Percentiles rank a stretch among this genome's conserved stretches.
These are phyloP conservation scores for Isotomurus palustris DNA, from an alignment of 2,888 invertebrate genomes.

Conservation along the genomic window DNA sequence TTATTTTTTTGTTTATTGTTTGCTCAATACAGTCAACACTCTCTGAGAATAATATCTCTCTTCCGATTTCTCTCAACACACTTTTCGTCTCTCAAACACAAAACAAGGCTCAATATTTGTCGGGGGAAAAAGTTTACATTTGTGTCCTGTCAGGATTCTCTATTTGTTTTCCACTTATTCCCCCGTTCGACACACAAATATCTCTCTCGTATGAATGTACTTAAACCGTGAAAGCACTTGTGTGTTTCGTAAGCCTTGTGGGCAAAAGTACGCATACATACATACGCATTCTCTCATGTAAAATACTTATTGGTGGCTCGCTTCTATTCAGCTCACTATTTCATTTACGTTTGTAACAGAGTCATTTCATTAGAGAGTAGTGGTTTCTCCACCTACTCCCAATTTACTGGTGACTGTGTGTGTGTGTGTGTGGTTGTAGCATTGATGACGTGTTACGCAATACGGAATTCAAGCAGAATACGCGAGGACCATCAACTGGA, in stretches of 20 bases:
- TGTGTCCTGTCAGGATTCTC: slow-evolving; percentile 12
- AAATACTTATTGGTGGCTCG: too few species aligned
- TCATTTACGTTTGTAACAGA: too few species aligned
- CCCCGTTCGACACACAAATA: background rate
- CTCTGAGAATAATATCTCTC: slow-evolving; percentile 7
- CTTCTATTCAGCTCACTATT: too few species aligned
- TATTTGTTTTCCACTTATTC: slow-evolving; percentile 15
- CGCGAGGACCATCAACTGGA: too few species aligned
- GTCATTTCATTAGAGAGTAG: too few species aligned
- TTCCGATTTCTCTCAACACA: background rate
- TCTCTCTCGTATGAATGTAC: too few species aligned
- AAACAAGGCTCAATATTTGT: slow-evolving; percentile 10
- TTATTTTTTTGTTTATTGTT: slow-evolving; percentile 17
- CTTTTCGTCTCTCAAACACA: background rate
- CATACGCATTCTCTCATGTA: background rate
- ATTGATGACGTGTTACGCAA: too few species aligned
- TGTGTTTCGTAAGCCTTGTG: background rate
- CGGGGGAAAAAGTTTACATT: slow-evolving; percentile 12
- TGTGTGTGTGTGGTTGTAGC: too few species aligned
- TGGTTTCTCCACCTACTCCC: too few species aligned
- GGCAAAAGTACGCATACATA: background rate
- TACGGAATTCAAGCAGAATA: too few species aligned
- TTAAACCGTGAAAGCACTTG: background rate
- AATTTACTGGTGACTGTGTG: too few species aligned
- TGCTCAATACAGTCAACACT: slow-evolving; percentile 16